Conservation (phyloP, 2,888 invertebrate genomes). For the Proisotoma minuta region DNA sequence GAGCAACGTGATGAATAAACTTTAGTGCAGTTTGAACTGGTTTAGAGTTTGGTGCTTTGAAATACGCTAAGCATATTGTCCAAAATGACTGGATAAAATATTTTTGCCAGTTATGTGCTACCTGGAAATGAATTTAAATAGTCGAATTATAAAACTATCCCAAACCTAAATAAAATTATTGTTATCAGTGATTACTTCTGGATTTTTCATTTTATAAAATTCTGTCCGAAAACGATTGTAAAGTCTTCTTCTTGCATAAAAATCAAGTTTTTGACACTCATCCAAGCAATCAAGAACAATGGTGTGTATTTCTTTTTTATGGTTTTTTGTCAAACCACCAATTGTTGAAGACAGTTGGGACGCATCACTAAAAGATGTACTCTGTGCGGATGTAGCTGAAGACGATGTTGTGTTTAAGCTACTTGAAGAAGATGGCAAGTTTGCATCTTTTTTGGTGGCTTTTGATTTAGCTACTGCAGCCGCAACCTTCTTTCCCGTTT, state of each 20-base stretch:
- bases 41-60: conserved; percentile 7
- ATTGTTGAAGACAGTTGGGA: too few species aligned
- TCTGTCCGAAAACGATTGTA: background rate
- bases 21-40: conserved; percentile 3
- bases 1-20: conserved; percentile 3
- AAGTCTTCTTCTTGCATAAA: background rate
- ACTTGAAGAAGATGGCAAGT: too few species aligned
- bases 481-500: too few species aligned
- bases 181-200: background rate
- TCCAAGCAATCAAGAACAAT: background rate
- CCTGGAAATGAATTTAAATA: background rate
- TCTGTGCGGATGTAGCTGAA: too few species aligned
- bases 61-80: conserved; percentile 11
- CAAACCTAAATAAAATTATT: too few species aligned
- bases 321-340: too few species aligned
- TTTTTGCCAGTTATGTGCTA: conserved; percentile 10
- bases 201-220: background rate
- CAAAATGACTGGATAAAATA: conserved; percentile 7
- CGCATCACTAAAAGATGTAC: too few species aligned
- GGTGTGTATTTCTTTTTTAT: too few species aligned
- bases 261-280: background rate
- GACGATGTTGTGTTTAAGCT: too few species aligned
- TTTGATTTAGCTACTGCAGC: too few species aligned
- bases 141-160: background rate
- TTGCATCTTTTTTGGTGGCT: too few species aligned